Percentiles rank a stretch among this genome's conserved stretches.
Conservation (phyloP, 2,113 vertebrate species). For the Ovis canadensis region DNA sequence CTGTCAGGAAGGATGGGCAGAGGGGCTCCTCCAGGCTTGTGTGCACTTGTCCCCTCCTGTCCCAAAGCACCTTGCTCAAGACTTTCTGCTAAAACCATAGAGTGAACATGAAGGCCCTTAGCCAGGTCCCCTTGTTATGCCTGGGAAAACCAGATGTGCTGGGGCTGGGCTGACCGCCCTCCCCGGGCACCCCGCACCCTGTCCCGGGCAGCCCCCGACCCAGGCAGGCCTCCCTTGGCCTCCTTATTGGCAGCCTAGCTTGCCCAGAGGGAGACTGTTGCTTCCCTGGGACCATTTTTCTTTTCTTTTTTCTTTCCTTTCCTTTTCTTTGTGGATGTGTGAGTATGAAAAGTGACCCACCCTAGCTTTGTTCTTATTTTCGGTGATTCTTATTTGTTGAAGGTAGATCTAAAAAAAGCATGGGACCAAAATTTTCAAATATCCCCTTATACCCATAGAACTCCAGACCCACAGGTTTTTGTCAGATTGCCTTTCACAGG, state of each 20-base stretch:
- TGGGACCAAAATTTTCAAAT: background rate
- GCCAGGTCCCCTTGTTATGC: conserved; percentile 64
- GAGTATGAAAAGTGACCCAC: background rate
- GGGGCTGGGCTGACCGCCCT: conserved; percentile 19
- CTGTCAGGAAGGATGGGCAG: background rate
- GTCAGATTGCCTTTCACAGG: rapidly evolving
- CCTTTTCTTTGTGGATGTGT: too few species aligned
- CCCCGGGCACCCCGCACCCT: conserved; percentile 21
- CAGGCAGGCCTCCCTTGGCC: background rate
- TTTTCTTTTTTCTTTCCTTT: background rate
- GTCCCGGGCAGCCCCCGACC: background rate
- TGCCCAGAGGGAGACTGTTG: conserved; percentile 16
- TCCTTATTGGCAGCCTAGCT: conserved; percentile 50
- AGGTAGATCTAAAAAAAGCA: background rate
- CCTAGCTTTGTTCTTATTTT: conserved; percentile 54
- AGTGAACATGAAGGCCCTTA: background rate
- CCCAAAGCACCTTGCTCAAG: background rate
- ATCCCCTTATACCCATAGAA: rapidly evolving
- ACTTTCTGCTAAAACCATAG: conserved; percentile 56
- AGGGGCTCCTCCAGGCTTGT: background rate
- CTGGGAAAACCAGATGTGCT: conserved; percentile 53
- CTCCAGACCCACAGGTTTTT: rapidly evolving
- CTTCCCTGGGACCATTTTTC: conserved; percentile 1
- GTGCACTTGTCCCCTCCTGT: background rate
- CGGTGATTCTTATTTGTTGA: conserved; percentile 46